Percentiles rank a stretch among this genome's conserved stretches.
Conservation (phyloP, 2,113 vertebrate genomes). For the Pseudorhombus dupliciocellatus region DNA sequence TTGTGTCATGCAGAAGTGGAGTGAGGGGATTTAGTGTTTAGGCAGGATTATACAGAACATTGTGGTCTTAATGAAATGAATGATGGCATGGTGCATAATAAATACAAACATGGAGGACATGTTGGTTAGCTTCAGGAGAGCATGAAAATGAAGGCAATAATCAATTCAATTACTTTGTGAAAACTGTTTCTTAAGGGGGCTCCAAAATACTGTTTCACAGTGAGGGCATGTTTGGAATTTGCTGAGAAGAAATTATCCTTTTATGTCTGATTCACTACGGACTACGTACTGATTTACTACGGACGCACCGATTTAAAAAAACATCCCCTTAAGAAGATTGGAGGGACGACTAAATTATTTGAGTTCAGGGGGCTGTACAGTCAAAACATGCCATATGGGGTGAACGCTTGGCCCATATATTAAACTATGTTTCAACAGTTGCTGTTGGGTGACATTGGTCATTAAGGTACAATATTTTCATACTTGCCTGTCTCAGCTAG, state of each 20-base stretch:
- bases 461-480: constrained; percentile 62
- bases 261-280: not conserved
- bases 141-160: constrained; percentile 37
- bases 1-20: not conserved
- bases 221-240: not conserved
- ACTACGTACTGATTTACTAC: not conserved
- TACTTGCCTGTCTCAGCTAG: constrained; percentile 87
- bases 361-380: constrained; percentile 14
- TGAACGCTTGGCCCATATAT: constrained; percentile 39
- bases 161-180: constrained; percentile 7
- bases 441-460: constrained; percentile 40
- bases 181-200: constrained; percentile 65
- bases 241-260: not conserved
- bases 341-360: constrained; percentile 8
- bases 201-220: not conserved
- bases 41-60: constrained; percentile 11
- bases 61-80: not conserved
- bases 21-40: not conserved
- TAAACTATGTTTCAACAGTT: constrained; percentile 58
- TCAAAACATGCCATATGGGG: constrained; percentile 68
- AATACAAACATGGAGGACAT: constrained; percentile 8
- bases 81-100: not conserved
- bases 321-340: constrained; percentile 66
- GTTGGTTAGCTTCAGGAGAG: constrained; percentile 46
- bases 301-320: not conserved